Percentiles rank a stretch among this genome's conserved stretches.
These are phyloP conservation scores for Euwallacea fornicatus DNA, from an alignment of 1,140 invertebrate species.

Conservation along the genomic window DNA sequence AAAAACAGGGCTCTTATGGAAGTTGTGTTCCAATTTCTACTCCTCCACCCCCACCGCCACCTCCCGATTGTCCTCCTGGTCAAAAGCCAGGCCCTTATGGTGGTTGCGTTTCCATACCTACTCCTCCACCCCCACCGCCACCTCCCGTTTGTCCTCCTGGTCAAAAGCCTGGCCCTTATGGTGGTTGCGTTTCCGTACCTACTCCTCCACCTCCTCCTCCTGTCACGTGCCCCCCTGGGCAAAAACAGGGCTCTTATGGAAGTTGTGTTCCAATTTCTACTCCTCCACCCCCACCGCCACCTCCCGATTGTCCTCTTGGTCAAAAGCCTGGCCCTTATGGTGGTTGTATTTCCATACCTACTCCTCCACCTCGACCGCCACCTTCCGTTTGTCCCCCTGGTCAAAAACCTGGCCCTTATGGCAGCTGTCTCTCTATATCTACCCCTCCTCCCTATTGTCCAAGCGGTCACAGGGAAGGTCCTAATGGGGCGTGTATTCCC, in stretches of 20 bases:
- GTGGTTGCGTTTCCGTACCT: constrained; percentile 25
- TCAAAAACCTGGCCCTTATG: constrained; percentile 33
- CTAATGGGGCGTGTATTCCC: constrained; percentile 38
- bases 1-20: constrained; percentile 11
- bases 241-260: constrained; percentile 32
- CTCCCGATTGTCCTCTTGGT: constrained; percentile 11
- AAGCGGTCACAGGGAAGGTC: constrained; percentile 30
- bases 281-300: background rate
- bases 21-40: constrained; percentile 11
- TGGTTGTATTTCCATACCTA: constrained; percentile 11
- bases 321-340: constrained; percentile 19
- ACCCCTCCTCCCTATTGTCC: constrained; percentile 28
- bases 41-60: background rate
- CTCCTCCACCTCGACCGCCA: constrained; percentile 9
- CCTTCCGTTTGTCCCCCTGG: constrained; percentile 9
- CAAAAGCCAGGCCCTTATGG: constrained; percentile 19
- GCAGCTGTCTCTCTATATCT: constrained; percentile 15
- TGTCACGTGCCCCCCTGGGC: constrained; percentile 18
- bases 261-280: constrained; percentile 9
- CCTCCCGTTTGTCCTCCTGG: constrained; percentile 11
- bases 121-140: constrained; percentile 13
- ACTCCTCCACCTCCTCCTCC: constrained; percentile 18
- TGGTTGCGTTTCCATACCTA: constrained; percentile 11
- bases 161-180: constrained; percentile 30
- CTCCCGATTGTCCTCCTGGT: constrained; percentile 11